Percentiles rank a stretch among this genome's conserved stretches.
Evolutionary conservation across 2,888 invertebrate genomes (phyloP).

Genomic region (Zaprionus bogoriensis): DNA sequence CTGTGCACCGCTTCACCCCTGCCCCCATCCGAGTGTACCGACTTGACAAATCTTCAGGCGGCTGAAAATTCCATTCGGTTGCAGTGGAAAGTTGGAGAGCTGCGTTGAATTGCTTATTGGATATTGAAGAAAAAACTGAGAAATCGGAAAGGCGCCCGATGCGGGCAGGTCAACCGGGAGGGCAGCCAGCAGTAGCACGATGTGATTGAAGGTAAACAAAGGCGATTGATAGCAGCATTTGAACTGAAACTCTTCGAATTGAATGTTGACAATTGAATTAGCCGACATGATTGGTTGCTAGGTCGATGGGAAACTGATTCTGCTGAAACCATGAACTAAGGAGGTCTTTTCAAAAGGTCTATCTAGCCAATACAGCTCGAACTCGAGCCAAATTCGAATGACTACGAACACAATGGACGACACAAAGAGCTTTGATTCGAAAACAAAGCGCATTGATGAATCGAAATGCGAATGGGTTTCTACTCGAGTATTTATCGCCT

Average conservation of each 20-base stretch:
- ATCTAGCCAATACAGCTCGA: not conserved
- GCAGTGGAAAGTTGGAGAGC: conserved; percentile 31
- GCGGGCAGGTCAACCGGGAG: not conserved
- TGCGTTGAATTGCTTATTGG: conserved; percentile 26
- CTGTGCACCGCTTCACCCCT: conserved; percentile 21
- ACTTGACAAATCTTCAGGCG: conserved; percentile 43
- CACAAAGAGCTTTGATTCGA: too few species aligned
- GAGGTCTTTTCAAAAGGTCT: too few species aligned
- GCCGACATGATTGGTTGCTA: not conserved
- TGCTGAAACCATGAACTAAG: too few species aligned
- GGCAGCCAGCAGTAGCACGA: not conserved
- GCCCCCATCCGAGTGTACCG: conserved; percentile 3
- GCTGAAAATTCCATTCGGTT: conserved; percentile 14
- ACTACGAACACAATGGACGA: too few species aligned
- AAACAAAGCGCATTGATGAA: too few species aligned
- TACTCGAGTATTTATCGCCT: conserved; percentile 14
- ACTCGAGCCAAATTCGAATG: too few species aligned
- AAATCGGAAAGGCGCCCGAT: not conserved
- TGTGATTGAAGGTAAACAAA: conserved; percentile 5
- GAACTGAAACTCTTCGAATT: not conserved
- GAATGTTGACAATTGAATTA: not conserved
- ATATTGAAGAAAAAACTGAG: conserved; percentile 15
- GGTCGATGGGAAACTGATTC: too few species aligned
- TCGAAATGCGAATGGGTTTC: too few species aligned
- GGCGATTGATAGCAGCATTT: not conserved